These are phyloP conservation scores for Sebastes aleutianus DNA, from an alignment of 2,797 vertebrate species.

Conservation along the genomic window DNA sequence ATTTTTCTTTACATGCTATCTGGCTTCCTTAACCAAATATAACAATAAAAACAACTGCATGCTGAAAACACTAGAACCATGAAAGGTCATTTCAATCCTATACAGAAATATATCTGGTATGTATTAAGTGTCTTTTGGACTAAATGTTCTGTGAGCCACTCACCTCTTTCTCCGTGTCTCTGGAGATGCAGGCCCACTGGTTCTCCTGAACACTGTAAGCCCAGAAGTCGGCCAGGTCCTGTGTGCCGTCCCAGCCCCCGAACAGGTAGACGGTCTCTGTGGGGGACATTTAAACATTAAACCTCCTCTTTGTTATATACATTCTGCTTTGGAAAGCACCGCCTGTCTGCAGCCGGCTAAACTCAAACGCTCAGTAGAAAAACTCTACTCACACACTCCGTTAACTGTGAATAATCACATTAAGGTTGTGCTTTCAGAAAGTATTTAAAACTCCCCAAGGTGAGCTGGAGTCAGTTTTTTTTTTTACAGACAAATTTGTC, in stretches of 20 bases:
- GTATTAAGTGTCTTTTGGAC: neutral
- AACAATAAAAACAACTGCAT: neutral
- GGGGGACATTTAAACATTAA: neutral
- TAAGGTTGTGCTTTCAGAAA: neutral
- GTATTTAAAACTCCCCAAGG: neutral
- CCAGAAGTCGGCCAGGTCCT: slow-evolving; percentile 99
- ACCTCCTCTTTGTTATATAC: neutral
- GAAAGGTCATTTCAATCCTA: neutral
- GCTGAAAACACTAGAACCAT: neutral
- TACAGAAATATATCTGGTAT: neutral
- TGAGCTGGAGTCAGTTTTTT: neutral
- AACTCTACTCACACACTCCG: neutral
- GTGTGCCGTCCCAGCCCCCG: slow-evolving; percentile 98
- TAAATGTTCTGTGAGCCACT: slow-evolving; percentile 11
- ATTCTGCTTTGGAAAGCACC: neutral
- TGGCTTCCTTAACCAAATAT: no score
- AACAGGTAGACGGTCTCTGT: slow-evolving; percentile 98
- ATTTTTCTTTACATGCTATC: no score
- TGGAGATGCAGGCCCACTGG: slow-evolving; percentile 98
- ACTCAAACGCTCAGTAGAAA: neutral
- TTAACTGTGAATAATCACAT: neutral
- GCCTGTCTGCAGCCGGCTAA: neutral
- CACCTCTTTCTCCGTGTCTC: slow-evolving; percentile 98
- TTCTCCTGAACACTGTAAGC: slow-evolving; percentile 98
- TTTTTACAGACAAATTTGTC: neutral